These are phyloP conservation scores for Dexiosoma caninum DNA, from an alignment of 2,888 invertebrate species.

Conservation along the genomic window DNA sequence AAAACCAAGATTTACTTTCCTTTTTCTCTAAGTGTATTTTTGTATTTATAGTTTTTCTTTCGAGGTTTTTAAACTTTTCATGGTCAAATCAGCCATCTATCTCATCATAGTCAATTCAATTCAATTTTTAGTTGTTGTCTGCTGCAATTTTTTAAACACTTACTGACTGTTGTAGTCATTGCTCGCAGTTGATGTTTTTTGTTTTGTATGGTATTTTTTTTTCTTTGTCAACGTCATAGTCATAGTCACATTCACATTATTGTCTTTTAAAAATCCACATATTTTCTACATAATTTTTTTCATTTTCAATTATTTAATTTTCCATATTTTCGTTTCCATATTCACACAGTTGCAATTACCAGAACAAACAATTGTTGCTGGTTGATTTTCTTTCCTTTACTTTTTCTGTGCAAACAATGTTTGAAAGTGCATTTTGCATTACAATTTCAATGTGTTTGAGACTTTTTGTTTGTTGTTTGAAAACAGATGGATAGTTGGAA, in stretches of 20 bases:
- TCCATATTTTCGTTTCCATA: constrained; percentile 16
- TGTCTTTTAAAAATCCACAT: constrained; percentile 38
- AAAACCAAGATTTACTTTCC: no score
- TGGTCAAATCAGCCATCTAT: constrained; percentile 65
- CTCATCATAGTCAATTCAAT: constrained; percentile 58
- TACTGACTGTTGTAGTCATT: constrained; percentile 24
- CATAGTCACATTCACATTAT: constrained; percentile 39
- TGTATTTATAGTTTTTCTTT: constrained; percentile 60
- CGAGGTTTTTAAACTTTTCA: constrained; percentile 67
- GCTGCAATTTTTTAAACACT: constrained; percentile 37
- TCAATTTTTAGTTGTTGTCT: constrained; percentile 32
- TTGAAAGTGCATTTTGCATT: constrained; percentile 41
- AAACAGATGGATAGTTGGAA: background rate
- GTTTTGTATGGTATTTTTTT: no score
- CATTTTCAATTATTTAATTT: constrained; percentile 6
- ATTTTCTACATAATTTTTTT: constrained; percentile 43
- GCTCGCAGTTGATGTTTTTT: constrained; percentile 29
- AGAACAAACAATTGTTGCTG: constrained; percentile 57
- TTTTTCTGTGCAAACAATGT: background rate
- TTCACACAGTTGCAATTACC: constrained; percentile 52
- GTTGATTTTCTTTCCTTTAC: background rate
- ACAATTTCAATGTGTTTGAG: constrained; percentile 26
- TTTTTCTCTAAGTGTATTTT: constrained; percentile 30
- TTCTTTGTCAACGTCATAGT: constrained; percentile 58
- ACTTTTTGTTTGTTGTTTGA: constrained; percentile 12